Conservation (phyloP, 2,888 invertebrate genomes). For the Stenodera caucasica region DNA sequence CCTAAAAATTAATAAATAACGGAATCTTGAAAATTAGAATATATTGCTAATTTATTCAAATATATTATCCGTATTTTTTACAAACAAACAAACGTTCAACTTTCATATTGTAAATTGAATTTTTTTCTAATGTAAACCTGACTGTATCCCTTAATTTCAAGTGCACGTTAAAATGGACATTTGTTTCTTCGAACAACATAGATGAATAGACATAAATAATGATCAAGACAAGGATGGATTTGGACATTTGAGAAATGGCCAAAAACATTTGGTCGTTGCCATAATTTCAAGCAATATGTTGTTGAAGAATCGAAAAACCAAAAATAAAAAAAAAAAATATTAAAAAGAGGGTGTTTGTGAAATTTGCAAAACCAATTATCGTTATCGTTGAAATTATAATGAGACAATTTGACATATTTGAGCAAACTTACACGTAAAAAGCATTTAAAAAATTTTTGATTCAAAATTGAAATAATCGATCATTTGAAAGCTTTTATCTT, state of each 20-base stretch:
- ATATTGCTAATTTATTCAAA: conserved; percentile 1
- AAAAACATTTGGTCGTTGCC: conserved; percentile 26
- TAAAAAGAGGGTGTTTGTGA: neutral
- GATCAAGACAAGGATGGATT: conserved; percentile 17
- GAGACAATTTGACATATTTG: neutral
- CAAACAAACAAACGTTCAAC: neutral
- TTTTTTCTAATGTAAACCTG: conserved; percentile 17
- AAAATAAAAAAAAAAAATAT: neutral
- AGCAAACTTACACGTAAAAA: conserved; percentile 7
- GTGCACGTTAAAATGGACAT: conserved; percentile 29
- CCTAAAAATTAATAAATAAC: neutral
- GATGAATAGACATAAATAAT: neutral
- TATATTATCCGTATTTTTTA: neutral
- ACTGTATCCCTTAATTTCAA: conserved; percentile 23
- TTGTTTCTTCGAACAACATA: conserved; percentile 19
- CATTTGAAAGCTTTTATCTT: conserved; percentile 6
- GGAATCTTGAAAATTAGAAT: too few species aligned
- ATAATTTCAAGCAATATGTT: conserved; percentile 23
- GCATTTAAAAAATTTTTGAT: conserved; percentile 5
- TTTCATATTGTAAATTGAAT: neutral
- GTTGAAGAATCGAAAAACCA: neutral
- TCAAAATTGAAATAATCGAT: neutral
- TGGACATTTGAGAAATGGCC: conserved; percentile 30
- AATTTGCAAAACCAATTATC: neutral
- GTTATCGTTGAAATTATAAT: conserved; percentile 1